phyloP scores from a whole-genome alignment of 2,888 invertebrate genomes.

The Nomada hirtipes region DNA sequence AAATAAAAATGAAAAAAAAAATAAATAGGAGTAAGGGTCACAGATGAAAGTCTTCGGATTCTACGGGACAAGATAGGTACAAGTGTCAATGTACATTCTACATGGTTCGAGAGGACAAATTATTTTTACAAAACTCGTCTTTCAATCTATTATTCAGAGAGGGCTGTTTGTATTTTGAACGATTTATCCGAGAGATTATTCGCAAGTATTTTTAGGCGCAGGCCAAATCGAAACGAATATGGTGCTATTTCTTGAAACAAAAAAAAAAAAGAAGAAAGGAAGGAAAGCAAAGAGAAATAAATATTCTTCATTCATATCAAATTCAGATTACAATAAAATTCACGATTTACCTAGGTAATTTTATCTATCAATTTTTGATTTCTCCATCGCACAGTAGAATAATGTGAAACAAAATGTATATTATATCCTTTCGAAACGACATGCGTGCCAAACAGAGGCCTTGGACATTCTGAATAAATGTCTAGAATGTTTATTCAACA shows the following conservation, averaged over 20 bases:
- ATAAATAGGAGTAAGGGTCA: slow-evolving; percentile 50
- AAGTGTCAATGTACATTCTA: background rate
- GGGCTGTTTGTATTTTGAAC: slow-evolving; percentile 48
- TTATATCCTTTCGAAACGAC: background rate
- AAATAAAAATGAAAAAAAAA: background rate
- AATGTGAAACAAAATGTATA: too few relatives aligned
- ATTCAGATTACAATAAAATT: background rate
- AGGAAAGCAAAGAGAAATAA: background rate
- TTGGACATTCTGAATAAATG: slow-evolving; percentile 5
- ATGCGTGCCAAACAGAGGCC: slow-evolving; percentile 22
- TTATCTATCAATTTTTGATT: background rate
- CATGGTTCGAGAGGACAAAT: slow-evolving; percentile 33
- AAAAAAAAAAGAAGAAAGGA: background rate
- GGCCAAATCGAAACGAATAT: slow-evolving; percentile 20
- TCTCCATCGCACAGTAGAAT: background rate
- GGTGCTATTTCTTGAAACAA: slow-evolving; percentile 21
- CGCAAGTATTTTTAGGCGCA: slow-evolving; percentile 17
- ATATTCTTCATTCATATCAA: background rate
- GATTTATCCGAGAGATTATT: slow-evolving; percentile 36
- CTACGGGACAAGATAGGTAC: slow-evolving; percentile 9
- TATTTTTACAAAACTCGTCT: slow-evolving; percentile 52
- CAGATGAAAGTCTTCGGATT: slow-evolving; percentile 42
- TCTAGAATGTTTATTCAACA: background rate
- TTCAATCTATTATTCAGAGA: slow-evolving; percentile 33
- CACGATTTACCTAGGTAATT: background rate